Evolutionary conservation across 2,113 vertebrate species (phyloP).

Genomic region (Dicrurus megarhynchus): DNA sequence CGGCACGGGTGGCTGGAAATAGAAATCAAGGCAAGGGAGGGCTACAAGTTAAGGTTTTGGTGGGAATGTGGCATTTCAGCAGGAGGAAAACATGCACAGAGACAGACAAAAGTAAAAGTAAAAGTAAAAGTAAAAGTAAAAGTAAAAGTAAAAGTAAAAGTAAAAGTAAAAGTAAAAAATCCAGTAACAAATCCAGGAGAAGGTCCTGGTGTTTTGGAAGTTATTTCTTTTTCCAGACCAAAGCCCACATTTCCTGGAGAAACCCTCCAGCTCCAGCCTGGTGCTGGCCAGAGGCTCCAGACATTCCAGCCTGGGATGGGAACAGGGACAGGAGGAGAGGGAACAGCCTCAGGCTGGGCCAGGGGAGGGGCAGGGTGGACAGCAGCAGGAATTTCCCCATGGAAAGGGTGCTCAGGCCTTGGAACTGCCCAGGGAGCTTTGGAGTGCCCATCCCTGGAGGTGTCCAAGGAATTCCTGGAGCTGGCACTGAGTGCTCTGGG

Average conservation of each 20-base stretch:
- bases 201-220: neutral
- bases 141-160: no score
- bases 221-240: neutral
- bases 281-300: neutral
- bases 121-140: no score
- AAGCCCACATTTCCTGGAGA: neutral
- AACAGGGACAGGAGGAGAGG: neutral
- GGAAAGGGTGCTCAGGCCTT: accelerated
- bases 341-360: neutral
- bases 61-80: neutral
- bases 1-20: neutral
- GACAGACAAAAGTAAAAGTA: accelerated
- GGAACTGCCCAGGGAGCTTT: neutral
- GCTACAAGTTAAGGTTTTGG: neutral
- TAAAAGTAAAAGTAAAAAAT: neutral
- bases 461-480: accelerated
- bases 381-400: neutral
- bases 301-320: neutral
- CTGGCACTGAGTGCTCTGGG: neutral
- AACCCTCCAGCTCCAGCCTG: neutral
- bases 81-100: neutral
- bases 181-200: neutral
- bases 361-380: neutral
- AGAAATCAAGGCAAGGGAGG: neutral
- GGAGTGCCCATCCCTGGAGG: neutral